These are phyloP conservation scores for Tympanuchus pallidicinctus DNA, from an alignment of 2,113 vertebrate genomes.

Conservation along the genomic window DNA sequence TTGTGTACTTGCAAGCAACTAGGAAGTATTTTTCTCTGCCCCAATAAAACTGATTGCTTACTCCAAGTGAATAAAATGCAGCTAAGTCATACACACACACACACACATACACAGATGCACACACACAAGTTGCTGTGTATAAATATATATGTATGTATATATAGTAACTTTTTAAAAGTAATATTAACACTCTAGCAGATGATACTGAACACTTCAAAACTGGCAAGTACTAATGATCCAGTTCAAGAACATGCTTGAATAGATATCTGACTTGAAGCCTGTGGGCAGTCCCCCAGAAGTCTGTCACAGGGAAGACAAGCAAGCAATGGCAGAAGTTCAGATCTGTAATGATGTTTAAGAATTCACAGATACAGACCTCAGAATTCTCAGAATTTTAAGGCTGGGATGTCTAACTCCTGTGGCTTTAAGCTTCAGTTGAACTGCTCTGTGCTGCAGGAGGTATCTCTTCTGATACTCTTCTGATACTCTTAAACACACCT, in stretches of 20 bases:
- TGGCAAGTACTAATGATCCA: background rate
- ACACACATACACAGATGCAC: background rate
- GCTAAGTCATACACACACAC: background rate
- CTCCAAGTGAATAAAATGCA: background rate
- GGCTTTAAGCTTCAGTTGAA: background rate
- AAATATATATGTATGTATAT: background rate
- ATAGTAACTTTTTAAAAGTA: background rate
- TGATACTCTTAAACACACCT: background rate
- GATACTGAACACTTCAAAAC: background rate
- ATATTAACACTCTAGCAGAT: background rate
- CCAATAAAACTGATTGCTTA: background rate
- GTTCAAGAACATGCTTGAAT: background rate
- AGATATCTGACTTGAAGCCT: background rate
- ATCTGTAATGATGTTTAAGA: background rate
- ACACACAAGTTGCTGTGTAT: background rate
- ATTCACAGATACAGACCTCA: background rate
- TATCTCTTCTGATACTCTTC: background rate
- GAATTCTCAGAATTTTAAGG: background rate
- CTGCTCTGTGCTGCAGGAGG: background rate
- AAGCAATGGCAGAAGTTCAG: background rate
- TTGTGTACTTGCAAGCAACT: background rate
- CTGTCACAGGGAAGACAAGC: background rate
- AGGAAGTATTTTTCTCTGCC: background rate
- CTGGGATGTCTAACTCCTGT: rapidly evolving
- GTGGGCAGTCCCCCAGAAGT: background rate